Evolutionary conservation across 2,113 vertebrate species (phyloP), one percentile per base, ranked within the genome.

Genomic region (Coracopsis vasa): DNA sequence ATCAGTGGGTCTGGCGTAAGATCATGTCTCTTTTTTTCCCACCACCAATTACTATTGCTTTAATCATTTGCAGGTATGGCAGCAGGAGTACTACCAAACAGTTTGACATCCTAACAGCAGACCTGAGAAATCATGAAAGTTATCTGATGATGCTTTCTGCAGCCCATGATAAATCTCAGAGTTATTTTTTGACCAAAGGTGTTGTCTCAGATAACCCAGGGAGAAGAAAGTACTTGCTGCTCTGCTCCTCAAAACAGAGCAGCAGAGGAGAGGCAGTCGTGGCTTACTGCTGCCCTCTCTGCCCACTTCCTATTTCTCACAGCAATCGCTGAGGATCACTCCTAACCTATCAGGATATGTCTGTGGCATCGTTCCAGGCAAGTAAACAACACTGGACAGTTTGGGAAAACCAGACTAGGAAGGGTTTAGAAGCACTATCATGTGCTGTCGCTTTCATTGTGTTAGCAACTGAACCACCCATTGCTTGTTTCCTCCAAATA

Each of bases 401-500:
- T 95, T 92, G 80, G 86, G 72, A 96, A 91, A 84, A 93, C 44
- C 86, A 89, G 80, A 89, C 86, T 8, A 0, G 95, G 90, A 93
- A 94, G 69, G 69, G 91, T 97, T 95, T 93, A 86, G 92, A 89
- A 96, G 80, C 56, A 75, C 77, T 83, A 92, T 84, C 90, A 11
- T 12, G 69, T 73, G 62, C 88, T 72, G 94, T 95, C 90, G 95
- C 88, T 78, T 92, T 94, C 92, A 95, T 96, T 97, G 96, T 97
- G 92, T 96, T 95, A 96, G 86, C 1, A 0, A 89, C 74, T 81
- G 96, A 97, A 97, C 94, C 96, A 92, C 96, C 96, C 96, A 95
- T 83, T 61, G 83, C 90, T 96, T 86, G 61, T 81, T 97, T 97
- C 96, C 96, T 96, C 86, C 92, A 86, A 94, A 92, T 27, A 95